These are phyloP conservation scores for Serrognathus titanus DNA, from an alignment of 2,888 invertebrate genomes.

Conservation along the genomic window DNA sequence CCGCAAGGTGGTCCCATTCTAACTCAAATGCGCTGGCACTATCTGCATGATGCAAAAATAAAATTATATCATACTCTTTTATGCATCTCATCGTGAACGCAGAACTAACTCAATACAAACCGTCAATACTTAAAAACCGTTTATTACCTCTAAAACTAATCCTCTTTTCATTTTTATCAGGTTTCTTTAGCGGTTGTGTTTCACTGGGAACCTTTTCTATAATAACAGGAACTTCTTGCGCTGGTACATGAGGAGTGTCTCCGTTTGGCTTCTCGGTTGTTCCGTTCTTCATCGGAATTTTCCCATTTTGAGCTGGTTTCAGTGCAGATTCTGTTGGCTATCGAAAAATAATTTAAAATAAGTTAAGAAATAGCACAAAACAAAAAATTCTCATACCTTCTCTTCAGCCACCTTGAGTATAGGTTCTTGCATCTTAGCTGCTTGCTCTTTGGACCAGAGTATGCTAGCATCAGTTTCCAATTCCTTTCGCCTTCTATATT, in stretches of 20 bases:
- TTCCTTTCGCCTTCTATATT: constrained; percentile 68
- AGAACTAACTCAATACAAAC: too few species aligned
- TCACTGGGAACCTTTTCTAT: constrained; percentile 34
- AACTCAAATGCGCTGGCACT: constrained; percentile 48
- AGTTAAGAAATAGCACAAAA: background rate
- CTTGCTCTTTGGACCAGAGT: constrained; percentile 70
- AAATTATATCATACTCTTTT: too few species aligned
- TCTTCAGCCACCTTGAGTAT: background rate
- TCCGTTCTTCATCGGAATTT: constrained; percentile 38
- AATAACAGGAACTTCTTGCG: constrained; percentile 1
- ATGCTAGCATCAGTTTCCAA: constrained; percentile 75
- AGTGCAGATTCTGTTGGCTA: background rate
- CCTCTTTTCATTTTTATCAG: constrained; percentile 29
- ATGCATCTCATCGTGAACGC: background rate
- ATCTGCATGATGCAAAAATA: constrained; percentile 41
- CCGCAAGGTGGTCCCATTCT: constrained; percentile 58
- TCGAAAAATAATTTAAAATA: background rate
- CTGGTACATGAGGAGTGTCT: constrained; percentile 40
- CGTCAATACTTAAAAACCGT: too few species aligned
- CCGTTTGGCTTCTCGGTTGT: constrained; percentile 36
- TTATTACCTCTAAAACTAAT: constrained; percentile 58
- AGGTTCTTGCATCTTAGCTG: constrained; percentile 51
- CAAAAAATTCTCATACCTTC: constrained; percentile 1
- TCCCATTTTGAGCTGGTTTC: constrained; percentile 40
- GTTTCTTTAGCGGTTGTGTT: constrained; percentile 13